Evolutionary conservation across 2,888 invertebrate species (phyloP).

Genomic region (Cantharis rustica): DNA sequence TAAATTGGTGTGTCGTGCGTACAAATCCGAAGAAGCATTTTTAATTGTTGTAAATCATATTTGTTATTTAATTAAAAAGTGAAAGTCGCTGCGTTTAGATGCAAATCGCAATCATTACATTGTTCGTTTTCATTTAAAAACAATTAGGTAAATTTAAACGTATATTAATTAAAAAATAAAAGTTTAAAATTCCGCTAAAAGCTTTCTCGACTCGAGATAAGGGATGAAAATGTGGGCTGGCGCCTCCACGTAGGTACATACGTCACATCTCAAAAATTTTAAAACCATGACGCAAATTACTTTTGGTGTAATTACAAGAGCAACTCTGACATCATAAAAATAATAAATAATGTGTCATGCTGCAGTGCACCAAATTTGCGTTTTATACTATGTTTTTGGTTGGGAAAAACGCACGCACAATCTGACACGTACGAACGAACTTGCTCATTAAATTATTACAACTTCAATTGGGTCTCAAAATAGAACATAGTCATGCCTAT

Average conservation of each 20-base stretch:
- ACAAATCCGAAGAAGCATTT: not conserved
- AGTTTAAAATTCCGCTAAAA: not conserved
- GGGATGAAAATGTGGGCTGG: not conserved
- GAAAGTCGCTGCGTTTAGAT: not conserved
- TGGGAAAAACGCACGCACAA: not conserved
- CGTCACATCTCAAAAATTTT: not conserved
- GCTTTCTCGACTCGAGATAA: not conserved
- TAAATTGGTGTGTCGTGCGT: not conserved
- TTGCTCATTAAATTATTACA: not conserved
- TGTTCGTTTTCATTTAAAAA: not conserved
- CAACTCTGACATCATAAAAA: not conserved
- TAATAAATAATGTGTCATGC: not conserved
- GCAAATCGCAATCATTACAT: not conserved
- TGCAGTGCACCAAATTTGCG: not conserved
- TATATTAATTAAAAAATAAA: not conserved
- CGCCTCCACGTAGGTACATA: not conserved
- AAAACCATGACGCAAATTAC: not conserved
- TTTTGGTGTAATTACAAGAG: not conserved
- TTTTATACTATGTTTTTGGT: not conserved
- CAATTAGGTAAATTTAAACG: not conserved
- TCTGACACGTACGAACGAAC: not conserved
- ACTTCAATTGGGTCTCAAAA: slow-evolving; percentile 1
- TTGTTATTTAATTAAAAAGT: not conserved
- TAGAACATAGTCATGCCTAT: slow-evolving; percentile 2
- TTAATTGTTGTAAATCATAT: not conserved